phyloP scores from a whole-genome alignment of 1,140 invertebrate species.

The Lordiphosa clarofinis region DNA sequence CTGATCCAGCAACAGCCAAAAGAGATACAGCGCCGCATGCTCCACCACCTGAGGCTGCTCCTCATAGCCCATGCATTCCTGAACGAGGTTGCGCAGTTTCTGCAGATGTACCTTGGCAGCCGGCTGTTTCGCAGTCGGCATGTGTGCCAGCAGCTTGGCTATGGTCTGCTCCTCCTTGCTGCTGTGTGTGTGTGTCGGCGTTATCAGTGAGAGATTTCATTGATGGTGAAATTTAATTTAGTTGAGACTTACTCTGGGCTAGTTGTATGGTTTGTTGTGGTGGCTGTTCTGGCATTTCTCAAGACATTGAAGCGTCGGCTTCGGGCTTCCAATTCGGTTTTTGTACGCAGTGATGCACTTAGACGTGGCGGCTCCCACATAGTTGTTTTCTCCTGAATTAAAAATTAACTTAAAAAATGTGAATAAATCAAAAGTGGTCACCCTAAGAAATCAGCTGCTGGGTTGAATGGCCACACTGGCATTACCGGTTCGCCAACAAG shows the following conservation, averaged over 20 bases:
- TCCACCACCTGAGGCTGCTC: slow-evolving; percentile 74
- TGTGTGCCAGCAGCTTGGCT: slow-evolving; percentile 46
- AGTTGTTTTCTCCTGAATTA: slow-evolving; percentile 6
- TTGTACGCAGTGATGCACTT: slow-evolving; percentile 60
- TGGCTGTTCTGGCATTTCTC: slow-evolving; percentile 9
- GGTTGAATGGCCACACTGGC: no score
- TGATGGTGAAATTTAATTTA: slow-evolving; percentile 45
- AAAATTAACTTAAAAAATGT: background rate
- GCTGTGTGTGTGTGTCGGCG: background rate
- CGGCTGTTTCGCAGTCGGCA: slow-evolving; percentile 54
- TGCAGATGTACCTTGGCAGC: slow-evolving; percentile 59
- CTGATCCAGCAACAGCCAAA: slow-evolving; percentile 69
- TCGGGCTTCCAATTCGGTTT: slow-evolving; percentile 66
- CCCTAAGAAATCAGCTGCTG: no score
- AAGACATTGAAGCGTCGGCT: slow-evolving; percentile 27
- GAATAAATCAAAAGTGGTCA: no score
- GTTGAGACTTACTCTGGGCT: slow-evolving; percentile 31
- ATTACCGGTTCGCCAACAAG: no score
- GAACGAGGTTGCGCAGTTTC: slow-evolving; percentile 66
- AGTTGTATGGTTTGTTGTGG: slow-evolving; percentile 43
- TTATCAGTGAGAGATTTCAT: slow-evolving; percentile 32
- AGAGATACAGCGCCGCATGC: slow-evolving; percentile 64
- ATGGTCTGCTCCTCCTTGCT: slow-evolving; percentile 57
- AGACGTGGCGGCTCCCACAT: slow-evolving; percentile 72
- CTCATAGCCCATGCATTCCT: slow-evolving; percentile 75